Conservation (phyloP, 2,113 vertebrate species). For the Sceloporus undulatus region DNA sequence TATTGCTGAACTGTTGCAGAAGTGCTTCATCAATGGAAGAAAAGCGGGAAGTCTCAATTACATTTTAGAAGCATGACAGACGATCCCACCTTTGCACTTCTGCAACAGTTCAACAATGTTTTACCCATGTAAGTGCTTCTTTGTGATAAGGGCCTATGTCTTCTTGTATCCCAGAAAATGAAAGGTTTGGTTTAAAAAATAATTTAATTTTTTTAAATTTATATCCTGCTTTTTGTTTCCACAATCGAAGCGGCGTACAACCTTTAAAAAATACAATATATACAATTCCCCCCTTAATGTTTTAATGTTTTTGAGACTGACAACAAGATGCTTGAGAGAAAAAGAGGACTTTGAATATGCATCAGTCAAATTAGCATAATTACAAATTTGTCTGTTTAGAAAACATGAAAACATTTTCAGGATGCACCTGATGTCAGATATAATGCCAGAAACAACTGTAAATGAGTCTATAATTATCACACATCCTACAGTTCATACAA, state of each 20-base stretch:
- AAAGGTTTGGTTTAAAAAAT: too few species aligned
- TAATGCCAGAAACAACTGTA: background rate
- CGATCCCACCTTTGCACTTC: too few species aligned
- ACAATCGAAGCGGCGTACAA: too few species aligned
- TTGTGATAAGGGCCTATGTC: background rate
- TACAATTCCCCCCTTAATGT: background rate
- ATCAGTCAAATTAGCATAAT: background rate
- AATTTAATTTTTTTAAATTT: too few species aligned
- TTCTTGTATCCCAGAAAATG: background rate
- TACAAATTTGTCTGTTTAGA: background rate
- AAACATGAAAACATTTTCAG: background rate
- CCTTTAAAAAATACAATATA: too few species aligned
- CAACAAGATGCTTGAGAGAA: background rate
- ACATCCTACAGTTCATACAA: background rate
- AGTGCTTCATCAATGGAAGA: too few species aligned
- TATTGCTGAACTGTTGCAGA: too few species aligned
- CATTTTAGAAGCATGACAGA: too few species aligned
- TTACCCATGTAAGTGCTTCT: too few species aligned
- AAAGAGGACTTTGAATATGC: background rate
- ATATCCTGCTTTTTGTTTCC: too few species aligned
- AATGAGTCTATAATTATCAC: background rate
- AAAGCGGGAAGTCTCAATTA: too few species aligned
- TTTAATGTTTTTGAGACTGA: background rate
- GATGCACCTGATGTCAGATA: background rate
- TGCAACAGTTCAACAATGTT: too few species aligned